phyloP scores from a whole-genome alignment of 2,797 vertebrate genomes.

The Chromis chromis region DNA sequence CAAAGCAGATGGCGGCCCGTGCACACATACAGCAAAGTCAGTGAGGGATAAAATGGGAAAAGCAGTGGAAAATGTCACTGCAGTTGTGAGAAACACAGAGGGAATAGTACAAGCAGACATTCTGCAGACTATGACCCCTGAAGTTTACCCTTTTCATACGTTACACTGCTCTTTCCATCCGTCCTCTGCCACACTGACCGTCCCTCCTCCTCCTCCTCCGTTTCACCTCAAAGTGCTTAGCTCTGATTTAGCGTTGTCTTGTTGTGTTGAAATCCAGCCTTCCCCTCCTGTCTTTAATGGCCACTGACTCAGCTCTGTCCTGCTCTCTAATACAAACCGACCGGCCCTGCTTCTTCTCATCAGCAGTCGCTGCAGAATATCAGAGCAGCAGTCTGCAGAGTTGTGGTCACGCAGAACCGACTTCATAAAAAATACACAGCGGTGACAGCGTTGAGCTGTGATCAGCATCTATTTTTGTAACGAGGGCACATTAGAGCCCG shows the following conservation, averaged over 20 bases:
- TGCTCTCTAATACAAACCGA: constrained; percentile 44
- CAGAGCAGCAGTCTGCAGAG: constrained; percentile 9
- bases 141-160: constrained; percentile 12
- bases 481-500: constrained; percentile 20
- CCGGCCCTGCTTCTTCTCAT: constrained; percentile 37
- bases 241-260: constrained; percentile 24
- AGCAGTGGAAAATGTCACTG: constrained; percentile 53
- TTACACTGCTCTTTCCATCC: background rate
- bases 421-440: constrained; percentile 38
- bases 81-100: constrained; percentile 42
- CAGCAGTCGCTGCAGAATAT: constrained; percentile 25
- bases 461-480: constrained; percentile 54
- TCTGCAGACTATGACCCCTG: constrained; percentile 33
- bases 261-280: constrained; percentile 30
- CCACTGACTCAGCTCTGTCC: constrained; percentile 55
- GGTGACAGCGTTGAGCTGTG: constrained; percentile 18
- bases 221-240: constrained; percentile 7
- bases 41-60: constrained; percentile 62
- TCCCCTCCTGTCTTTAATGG: constrained; percentile 49
- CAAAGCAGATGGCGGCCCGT: constrained; percentile 48
- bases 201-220: background rate
- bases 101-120: constrained; percentile 22
- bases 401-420: constrained; percentile 3
- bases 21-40: constrained; percentile 37
- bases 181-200: background rate